Evolutionary conservation across 2,113 vertebrate genomes (phyloP).

Genomic region (Gorsachius goisagi): DNA sequence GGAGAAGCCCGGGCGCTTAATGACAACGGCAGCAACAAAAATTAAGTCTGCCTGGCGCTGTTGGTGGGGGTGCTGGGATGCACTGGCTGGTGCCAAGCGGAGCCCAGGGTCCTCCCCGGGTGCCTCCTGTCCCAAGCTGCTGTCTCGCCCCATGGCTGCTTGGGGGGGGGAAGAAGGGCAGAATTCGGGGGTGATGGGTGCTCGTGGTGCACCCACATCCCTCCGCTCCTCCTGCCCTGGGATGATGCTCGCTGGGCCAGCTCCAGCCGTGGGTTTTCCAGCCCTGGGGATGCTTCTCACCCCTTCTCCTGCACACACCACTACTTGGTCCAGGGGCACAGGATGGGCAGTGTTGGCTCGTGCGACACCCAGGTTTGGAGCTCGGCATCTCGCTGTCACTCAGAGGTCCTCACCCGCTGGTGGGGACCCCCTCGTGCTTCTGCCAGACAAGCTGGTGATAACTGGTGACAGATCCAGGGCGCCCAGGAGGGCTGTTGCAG

Average conservation of each 20-base stretch:
- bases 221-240: not conserved
- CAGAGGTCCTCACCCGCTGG: not conserved
- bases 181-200: not conserved
- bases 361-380: not conserved
- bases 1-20: not conserved
- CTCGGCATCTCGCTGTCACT: not conserved
- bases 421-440: not conserved
- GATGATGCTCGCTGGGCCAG: no score
- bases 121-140: not conserved
- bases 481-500: fast-evolving
- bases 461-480: not conserved
- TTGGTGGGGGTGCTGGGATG: not conserved
- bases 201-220: fast-evolving
- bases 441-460: not conserved
- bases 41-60: not conserved
- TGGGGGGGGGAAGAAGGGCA: not conserved
- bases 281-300: fast-evolving
- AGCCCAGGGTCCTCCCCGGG: not conserved
- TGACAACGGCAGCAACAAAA: not conserved
- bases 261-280: not conserved
- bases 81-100: not conserved
- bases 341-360: fast-evolving
- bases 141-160: fast-evolving
- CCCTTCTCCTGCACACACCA: not conserved
- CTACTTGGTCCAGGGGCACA: fast-evolving